These are phyloP conservation scores for Dicerorhinus sumatrensis DNA, from an alignment of 2,113 vertebrate species.

Conservation along the genomic window DNA sequence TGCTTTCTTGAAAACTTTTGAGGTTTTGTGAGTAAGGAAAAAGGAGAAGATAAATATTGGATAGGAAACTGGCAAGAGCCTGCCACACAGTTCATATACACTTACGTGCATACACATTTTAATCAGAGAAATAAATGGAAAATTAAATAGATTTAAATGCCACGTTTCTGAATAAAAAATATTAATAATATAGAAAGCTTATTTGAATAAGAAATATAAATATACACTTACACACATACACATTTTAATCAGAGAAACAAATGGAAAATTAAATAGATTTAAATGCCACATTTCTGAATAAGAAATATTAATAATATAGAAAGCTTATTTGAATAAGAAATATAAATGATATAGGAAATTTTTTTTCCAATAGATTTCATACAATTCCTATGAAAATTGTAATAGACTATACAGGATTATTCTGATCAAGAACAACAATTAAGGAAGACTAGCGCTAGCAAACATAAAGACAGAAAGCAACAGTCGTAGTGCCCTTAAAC, in stretches of 20 bases:
- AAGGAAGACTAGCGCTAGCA: not conserved
- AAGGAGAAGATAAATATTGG: not conserved
- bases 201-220: not conserved
- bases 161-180: not conserved
- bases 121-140: not conserved
- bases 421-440: not conserved
- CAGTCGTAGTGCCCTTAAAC: not conserved
- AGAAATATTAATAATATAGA: not conserved
- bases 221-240: not conserved
- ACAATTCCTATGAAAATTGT: not conserved
- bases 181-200: not conserved
- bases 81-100: not conserved
- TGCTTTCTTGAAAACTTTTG: not conserved
- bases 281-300: not conserved
- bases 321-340: conserved; percentile 18
- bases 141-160: not conserved
- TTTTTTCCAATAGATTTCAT: conserved; percentile 36
- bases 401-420: not conserved
- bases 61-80: not conserved
- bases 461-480: not conserved
- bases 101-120: not conserved
- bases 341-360: not conserved
- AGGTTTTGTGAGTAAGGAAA: not conserved
- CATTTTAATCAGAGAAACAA: not conserved
- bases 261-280: conserved; percentile 1